Evolutionary conservation across 2,888 invertebrate genomes (phyloP).

Genomic region (Caenorhabditis wallacei): DNA sequence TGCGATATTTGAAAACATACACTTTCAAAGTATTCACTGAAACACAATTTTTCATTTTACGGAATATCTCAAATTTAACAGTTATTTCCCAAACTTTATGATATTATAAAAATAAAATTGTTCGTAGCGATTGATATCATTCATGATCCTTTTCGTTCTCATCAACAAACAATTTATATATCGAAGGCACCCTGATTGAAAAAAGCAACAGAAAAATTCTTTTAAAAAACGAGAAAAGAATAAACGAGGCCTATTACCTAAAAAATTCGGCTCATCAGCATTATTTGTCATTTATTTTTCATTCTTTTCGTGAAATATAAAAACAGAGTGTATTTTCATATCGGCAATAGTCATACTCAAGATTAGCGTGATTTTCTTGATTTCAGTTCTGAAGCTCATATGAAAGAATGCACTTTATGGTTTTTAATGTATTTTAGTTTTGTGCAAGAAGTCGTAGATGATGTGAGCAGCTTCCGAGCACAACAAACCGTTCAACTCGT

Average conservation of each 20-base stretch:
- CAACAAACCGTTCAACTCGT: background rate
- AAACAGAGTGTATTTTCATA: constrained; percentile 24
- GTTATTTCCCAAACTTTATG: too few relatives aligned
- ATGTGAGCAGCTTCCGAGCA: background rate
- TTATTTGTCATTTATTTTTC: constrained; percentile 53
- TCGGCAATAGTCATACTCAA: background rate
- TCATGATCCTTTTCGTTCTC: too few relatives aligned
- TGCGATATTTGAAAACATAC: too few relatives aligned
- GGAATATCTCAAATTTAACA: too few relatives aligned
- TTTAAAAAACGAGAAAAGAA: background rate
- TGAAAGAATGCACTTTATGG: constrained; percentile 9
- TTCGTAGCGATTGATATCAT: too few relatives aligned
- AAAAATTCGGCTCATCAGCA: constrained; percentile 37
- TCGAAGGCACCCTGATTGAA: background rate
- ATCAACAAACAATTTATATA: background rate
- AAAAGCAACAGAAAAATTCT: constrained; percentile 1
- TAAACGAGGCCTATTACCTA: constrained; percentile 52
- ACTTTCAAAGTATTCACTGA: too few relatives aligned
- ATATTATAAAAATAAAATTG: too few relatives aligned
- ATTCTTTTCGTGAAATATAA: background rate
- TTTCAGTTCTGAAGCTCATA: background rate
- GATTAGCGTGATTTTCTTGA: constrained; percentile 31
- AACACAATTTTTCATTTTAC: too few relatives aligned
- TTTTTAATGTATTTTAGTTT: background rate
- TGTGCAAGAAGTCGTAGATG: background rate